phyloP scores from a whole-genome alignment of 2,797 vertebrate species.

The Bovichtus diacanthus region DNA sequence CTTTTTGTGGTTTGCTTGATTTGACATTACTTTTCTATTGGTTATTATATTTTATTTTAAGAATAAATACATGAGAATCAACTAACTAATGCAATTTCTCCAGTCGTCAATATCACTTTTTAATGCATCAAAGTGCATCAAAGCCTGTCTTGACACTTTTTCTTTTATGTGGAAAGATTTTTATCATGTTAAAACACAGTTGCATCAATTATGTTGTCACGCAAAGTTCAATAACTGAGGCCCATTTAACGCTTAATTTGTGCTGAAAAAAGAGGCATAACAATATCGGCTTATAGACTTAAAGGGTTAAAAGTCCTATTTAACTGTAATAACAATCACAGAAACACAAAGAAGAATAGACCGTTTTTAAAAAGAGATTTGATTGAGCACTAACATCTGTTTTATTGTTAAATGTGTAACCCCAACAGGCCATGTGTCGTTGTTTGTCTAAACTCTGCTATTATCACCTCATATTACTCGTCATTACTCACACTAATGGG shows the following conservation, averaged over 20 bases:
- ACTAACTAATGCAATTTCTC: neutral
- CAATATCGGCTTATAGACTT: neutral
- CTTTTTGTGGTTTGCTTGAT: neutral
- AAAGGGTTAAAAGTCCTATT: neutral
- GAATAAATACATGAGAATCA: no score
- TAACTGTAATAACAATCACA: neutral
- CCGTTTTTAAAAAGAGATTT: conserved; percentile 3
- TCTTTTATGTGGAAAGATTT: neutral
- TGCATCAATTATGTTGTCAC: neutral
- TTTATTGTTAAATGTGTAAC: conserved; percentile 23
- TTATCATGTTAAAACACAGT: neutral
- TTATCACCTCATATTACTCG: conserved; percentile 61
- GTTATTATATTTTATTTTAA: neutral
- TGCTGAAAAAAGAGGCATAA: neutral
- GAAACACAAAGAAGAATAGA: neutral
- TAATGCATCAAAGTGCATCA: neutral
- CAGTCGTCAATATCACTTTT: neutral
- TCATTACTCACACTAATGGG: conserved; percentile 61
- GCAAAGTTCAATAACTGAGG: neutral
- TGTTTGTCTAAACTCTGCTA: conserved; percentile 55
- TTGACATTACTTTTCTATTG: neutral
- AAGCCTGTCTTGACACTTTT: neutral
- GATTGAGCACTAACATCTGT: conserved; percentile 34
- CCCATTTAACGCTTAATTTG: neutral
- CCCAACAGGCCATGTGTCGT: conserved; percentile 29